These are phyloP conservation scores for Edolisoma coerulescens DNA, from an alignment of 2,113 vertebrate genomes.

Conservation along the genomic window DNA sequence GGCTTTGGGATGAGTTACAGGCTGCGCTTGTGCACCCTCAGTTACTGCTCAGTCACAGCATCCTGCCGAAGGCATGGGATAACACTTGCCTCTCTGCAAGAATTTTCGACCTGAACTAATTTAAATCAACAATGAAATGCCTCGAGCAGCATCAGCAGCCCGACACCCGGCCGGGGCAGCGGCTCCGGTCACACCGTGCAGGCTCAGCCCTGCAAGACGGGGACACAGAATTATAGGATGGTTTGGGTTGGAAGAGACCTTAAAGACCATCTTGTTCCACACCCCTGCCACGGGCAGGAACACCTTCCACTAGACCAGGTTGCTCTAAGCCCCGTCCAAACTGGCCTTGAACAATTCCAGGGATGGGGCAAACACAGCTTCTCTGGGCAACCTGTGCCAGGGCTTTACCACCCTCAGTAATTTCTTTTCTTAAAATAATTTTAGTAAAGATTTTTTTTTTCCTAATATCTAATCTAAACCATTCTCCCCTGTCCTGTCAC, in stretches of 20 bases:
- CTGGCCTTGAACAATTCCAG: not conserved
- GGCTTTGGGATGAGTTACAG: not conserved
- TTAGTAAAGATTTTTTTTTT: not conserved
- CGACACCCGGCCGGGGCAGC: not conserved
- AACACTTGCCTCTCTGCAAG: not conserved
- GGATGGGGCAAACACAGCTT: not conserved
- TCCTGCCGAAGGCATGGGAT: not conserved
- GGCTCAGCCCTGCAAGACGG: not conserved
- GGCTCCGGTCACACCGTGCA: not conserved
- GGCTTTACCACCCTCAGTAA: not conserved
- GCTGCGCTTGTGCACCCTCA: not conserved
- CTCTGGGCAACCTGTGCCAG: not conserved
- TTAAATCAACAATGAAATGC: not conserved
- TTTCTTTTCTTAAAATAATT: not conserved
- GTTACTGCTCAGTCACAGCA: not conserved
- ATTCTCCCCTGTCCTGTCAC: not conserved
- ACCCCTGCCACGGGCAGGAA: not conserved
- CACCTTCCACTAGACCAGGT: not conserved
- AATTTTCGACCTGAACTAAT: not conserved
- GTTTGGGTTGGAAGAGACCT: too few relatives aligned
- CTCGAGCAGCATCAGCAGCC: not conserved
- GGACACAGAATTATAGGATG: rapidly evolving
- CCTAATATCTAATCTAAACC: not conserved
- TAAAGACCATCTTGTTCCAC: not conserved
- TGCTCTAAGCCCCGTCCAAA: not conserved